Evolutionary conservation across 2,888 invertebrate species (phyloP), one percentile per base, ranked within the genome.

Genomic region (Pycnomerus fuliginosus): DNA sequence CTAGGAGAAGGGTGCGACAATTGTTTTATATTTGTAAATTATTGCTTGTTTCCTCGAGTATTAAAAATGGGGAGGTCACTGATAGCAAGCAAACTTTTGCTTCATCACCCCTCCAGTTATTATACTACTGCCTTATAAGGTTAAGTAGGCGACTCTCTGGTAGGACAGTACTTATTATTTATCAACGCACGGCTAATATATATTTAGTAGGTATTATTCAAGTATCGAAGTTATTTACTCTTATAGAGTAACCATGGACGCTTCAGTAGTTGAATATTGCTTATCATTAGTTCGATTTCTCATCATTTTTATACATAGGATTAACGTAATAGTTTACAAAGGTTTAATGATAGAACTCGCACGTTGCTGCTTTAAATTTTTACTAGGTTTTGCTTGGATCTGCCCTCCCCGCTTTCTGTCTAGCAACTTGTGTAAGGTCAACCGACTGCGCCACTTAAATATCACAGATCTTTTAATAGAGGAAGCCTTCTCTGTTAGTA

Each of bases 241-340:
- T 57, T 52, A 53, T 57, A 57, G 57, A 55, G 53, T 47, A 47
- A 14, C 16, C 30, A 29, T 29, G 32, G 24, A 38, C 16, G 34
- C 34, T 44, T 34, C 35, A 38, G 14, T 29, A 32, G 33, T 44
- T 42, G 37, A 42, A 44, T 23, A 34, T 29, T 35, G 31, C 27
- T 42, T 32, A 32, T 16, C 15, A 20, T 23, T 23, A 12, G 22
- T 36, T 34, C 29, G 27, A 30, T 46, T 42, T 37, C 25, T 23
- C 16, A 42, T 42, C 27, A 45, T 40, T 46, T 46, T 48, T 48
- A 51, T 54, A 48, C 46, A 43, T 31, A 42, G 32, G 32, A 16
- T 50, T 37, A 39, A 46, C 44, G 52, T 53, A 53, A 58, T 56
- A 53, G 55, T 58, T 58, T 56, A 56, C 58, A 56, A 56, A 56